These are phyloP conservation scores for Cossypha caffra DNA, from an alignment of 2,797 vertebrate species.

Conservation along the genomic window DNA sequence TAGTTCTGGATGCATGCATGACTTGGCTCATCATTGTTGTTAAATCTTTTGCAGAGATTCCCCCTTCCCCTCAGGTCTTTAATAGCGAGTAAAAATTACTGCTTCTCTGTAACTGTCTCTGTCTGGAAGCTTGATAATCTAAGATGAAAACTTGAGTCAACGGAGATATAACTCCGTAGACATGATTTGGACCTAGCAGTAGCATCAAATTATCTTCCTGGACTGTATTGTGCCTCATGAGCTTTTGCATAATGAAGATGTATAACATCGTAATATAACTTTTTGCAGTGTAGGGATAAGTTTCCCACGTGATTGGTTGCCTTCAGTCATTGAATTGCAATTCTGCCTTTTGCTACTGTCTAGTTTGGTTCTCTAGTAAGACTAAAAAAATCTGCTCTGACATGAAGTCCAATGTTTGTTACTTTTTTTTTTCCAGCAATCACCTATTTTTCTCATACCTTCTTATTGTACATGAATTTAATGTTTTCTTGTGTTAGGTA, in stretches of 20 bases:
- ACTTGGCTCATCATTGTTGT: background rate
- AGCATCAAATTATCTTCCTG: background rate
- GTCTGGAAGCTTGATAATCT: background rate
- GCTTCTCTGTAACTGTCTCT: background rate
- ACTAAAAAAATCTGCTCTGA: background rate
- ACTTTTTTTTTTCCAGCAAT: background rate
- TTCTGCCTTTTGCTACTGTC: background rate
- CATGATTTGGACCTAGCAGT: background rate
- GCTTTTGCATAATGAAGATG: background rate
- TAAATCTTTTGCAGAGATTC: background rate
- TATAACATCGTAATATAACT: accelerated
- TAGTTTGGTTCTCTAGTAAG: background rate
- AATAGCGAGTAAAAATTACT: accelerated
- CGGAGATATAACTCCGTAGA: background rate
- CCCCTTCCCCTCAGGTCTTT: background rate
- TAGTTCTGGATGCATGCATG: background rate
- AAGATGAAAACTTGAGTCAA: background rate
- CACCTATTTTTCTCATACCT: background rate
- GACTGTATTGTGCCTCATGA: accelerated
- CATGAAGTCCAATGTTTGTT: accelerated
- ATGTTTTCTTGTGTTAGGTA: background rate
- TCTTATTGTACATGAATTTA: background rate
- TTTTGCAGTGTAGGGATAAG: background rate
- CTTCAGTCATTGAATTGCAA: background rate
- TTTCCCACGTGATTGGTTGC: background rate